Conservation (phyloP, 1,140 invertebrate species). For the Oedothorax gibbosus region DNA sequence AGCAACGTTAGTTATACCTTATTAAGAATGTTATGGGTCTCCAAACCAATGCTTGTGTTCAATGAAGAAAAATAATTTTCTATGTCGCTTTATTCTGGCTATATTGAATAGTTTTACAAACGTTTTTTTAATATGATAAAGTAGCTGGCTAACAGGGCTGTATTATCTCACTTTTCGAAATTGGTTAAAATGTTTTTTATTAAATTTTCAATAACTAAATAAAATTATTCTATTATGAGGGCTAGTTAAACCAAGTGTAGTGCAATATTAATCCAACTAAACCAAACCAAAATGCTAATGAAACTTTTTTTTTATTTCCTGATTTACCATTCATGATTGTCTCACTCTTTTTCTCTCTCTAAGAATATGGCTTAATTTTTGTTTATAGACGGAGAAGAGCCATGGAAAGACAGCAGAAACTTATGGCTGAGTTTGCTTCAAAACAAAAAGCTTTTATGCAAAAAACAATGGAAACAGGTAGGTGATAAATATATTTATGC, state of each 20-base stretch:
- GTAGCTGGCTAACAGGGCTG: too few species aligned
- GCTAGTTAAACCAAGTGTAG: too few species aligned
- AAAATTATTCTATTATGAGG: not conserved
- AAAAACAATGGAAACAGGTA: constrained; percentile 76
- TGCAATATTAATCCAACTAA: too few species aligned
- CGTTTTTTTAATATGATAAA: too few species aligned
- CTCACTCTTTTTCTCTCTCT: not conserved
- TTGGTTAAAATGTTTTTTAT: not conserved
- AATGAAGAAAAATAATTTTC: too few species aligned
- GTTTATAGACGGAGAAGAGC: constrained; percentile 78
- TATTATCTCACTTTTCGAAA: not conserved
- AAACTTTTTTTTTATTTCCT: not conserved
- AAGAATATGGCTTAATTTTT: not conserved
- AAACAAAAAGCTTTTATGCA: constrained; percentile 93
- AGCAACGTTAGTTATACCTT: too few species aligned
- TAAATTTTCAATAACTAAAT: not conserved
- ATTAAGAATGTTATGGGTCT: too few species aligned
- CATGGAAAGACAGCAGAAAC: constrained; percentile 87
- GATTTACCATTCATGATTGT: not conserved
- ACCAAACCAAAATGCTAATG: too few species aligned
- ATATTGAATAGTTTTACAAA: too few species aligned
- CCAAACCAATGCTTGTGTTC: too few species aligned
- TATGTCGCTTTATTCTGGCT: too few species aligned
- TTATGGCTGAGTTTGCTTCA: constrained; percentile 93
- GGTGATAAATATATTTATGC: constrained; percentile 64